phyloP scores from a whole-genome alignment of 2,797 vertebrate genomes.

The Oophaga sylvatica region DNA sequence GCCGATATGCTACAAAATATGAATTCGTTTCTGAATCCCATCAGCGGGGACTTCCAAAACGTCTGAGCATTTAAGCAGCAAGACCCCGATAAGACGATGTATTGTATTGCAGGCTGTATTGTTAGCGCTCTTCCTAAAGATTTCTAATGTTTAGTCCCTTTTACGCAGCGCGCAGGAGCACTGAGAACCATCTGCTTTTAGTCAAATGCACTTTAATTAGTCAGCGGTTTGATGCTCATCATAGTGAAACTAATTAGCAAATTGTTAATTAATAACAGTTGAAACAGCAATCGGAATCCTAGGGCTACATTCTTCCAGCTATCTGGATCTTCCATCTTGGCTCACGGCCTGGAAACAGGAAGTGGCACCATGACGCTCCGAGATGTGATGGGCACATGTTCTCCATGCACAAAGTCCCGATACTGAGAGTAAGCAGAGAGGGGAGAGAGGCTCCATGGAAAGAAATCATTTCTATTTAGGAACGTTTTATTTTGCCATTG shows the following conservation, averaged over 20 bases:
- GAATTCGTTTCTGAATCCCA: background rate
- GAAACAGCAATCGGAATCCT: constrained; percentile 59
- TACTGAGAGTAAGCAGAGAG: background rate
- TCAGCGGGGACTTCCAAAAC: background rate
- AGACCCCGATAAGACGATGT: constrained; percentile 19
- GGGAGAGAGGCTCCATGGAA: background rate
- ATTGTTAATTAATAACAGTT: constrained; percentile 63
- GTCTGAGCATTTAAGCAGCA: background rate
- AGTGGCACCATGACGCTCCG: constrained; percentile 52
- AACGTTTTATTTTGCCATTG: too few species aligned
- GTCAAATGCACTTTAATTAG: constrained; percentile 61
- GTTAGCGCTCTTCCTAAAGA: constrained; percentile 17
- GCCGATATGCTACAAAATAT: background rate
- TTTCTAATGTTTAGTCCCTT: constrained; percentile 50
- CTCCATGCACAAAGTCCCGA: background rate
- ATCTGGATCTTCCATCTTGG: constrained; percentile 57
- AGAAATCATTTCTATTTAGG: background rate
- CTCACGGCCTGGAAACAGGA: constrained; percentile 58
- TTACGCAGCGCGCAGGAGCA: constrained; percentile 30
- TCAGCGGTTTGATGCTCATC: constrained; percentile 60
- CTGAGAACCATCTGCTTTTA: constrained; percentile 59
- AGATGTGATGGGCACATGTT: constrained; percentile 34
- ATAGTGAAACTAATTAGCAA: constrained; percentile 61
- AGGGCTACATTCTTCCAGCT: constrained; percentile 56
- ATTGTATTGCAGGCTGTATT: constrained; percentile 15